These are phyloP conservation scores for Heptranchias perlo DNA, from an alignment of 2,113 vertebrate species.

Conservation along the genomic window DNA sequence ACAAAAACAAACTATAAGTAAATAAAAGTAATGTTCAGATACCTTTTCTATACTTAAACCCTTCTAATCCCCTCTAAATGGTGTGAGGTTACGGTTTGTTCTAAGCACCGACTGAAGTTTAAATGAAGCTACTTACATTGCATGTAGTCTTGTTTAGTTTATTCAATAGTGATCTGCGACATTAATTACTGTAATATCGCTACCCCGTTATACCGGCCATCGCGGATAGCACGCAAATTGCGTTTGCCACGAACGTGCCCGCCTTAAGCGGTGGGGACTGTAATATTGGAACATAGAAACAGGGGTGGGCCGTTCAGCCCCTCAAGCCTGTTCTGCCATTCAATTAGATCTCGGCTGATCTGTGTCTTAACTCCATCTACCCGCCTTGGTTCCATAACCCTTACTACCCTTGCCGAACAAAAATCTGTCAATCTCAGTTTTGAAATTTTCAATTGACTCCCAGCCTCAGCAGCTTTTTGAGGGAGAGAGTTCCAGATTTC, in stretches of 20 bases:
- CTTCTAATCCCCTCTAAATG: neutral
- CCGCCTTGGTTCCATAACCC: neutral
- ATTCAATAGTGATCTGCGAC: no score
- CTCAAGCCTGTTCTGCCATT: neutral
- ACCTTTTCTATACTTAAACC: neutral
- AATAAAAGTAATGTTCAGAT: neutral
- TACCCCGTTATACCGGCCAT: neutral
- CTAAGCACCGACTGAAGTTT: neutral
- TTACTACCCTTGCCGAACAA: no score
- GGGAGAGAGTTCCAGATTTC: neutral
- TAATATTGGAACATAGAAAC: neutral
- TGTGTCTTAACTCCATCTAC: neutral
- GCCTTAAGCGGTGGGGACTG: no score
- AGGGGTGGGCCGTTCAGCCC: neutral
- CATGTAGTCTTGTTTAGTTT: neutral
- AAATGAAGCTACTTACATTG: neutral
- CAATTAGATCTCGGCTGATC: neutral
- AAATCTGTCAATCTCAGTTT: neutral
- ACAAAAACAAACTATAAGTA: neutral
- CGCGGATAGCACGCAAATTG: no score
- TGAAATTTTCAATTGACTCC: neutral
- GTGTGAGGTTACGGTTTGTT: neutral
- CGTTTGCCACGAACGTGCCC: no score
- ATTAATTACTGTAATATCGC: neutral
- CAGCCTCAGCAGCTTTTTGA: neutral